Evolutionary conservation across 2,888 invertebrate genomes (phyloP).

Genomic region (Altica lythri): DNA sequence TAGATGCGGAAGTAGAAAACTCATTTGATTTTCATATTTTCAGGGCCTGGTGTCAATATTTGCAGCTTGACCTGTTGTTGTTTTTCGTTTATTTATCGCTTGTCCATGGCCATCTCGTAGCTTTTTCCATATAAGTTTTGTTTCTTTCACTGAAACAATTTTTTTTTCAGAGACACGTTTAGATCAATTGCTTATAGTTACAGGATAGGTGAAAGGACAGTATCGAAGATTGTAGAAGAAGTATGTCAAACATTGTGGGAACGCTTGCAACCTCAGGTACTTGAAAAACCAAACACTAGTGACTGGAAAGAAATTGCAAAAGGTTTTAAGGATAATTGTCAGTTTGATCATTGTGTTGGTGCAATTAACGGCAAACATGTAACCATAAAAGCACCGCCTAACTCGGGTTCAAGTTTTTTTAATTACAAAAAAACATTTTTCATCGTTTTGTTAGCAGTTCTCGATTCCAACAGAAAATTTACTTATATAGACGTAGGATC

Average conservation of each 20-base stretch:
- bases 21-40: slow-evolving; percentile 19
- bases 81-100: slow-evolving; percentile 15
- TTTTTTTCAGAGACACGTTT: slow-evolving; percentile 5
- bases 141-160: slow-evolving; percentile 12
- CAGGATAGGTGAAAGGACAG: slow-evolving; percentile 17
- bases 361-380: slow-evolving; percentile 19
- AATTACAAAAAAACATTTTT: slow-evolving; percentile 22
- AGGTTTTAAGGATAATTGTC: slow-evolving; percentile 21
- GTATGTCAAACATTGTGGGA: slow-evolving; percentile 23
- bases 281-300: slow-evolving; percentile 29
- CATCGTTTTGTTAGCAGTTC: slow-evolving; percentile 16
- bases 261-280: slow-evolving; percentile 1
- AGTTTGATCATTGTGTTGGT: slow-evolving; percentile 18
- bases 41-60: slow-evolving; percentile 6
- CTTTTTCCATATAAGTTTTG: slow-evolving; percentile 14
- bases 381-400: slow-evolving; percentile 22
- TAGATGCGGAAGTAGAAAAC: slow-evolving; percentile 2
- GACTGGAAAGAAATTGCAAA: slow-evolving; percentile 30
- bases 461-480: slow-evolving; percentile 15
- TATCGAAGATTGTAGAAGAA: slow-evolving; percentile 25
- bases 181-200: slow-evolving; percentile 23
- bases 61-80: slow-evolving; percentile 14
- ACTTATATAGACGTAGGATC: slow-evolving; percentile 19
- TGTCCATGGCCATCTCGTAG: slow-evolving; percentile 17
- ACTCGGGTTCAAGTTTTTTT: slow-evolving; percentile 18